These are phyloP conservation scores for Oreochromis spilurus DNA, from an alignment of 2,113 vertebrate genomes.

Conservation along the genomic window DNA sequence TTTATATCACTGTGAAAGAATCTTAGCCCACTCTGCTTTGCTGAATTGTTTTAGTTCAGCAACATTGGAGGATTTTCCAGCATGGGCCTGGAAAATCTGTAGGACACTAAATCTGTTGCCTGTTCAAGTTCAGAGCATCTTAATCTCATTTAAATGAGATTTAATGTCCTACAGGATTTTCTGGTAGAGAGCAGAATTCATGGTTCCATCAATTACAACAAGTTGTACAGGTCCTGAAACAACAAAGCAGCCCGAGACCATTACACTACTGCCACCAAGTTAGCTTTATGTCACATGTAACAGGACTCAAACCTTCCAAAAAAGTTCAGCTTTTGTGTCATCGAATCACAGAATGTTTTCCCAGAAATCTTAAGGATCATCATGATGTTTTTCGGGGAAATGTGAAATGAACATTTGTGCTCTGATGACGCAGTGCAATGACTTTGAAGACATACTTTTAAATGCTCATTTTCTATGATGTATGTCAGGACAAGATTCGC, in stretches of 20 bases:
- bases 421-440: neutral
- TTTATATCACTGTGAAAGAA: neutral
- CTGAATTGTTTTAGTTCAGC: neutral
- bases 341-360: neutral
- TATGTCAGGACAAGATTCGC: neutral
- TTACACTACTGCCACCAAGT: neutral
- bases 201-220: neutral
- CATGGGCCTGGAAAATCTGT: neutral
- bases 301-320: neutral
- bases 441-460: neutral
- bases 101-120: too few species aligned
- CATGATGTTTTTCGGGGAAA: neutral
- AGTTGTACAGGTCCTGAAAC: neutral
- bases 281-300: neutral
- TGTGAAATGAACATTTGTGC: neutral
- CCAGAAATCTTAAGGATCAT: neutral
- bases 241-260: neutral
- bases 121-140: neutral
- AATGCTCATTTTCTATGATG: neutral
- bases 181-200: neutral
- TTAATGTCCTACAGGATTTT: neutral
- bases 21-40: neutral
- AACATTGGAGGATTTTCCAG: neutral
- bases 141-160: neutral
- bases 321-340: neutral